Percentiles rank a stretch among this genome's conserved stretches.
These are phyloP conservation scores for Cotesia congregata DNA, from an alignment of 2,888 invertebrate species.

Conservation along the genomic window DNA sequence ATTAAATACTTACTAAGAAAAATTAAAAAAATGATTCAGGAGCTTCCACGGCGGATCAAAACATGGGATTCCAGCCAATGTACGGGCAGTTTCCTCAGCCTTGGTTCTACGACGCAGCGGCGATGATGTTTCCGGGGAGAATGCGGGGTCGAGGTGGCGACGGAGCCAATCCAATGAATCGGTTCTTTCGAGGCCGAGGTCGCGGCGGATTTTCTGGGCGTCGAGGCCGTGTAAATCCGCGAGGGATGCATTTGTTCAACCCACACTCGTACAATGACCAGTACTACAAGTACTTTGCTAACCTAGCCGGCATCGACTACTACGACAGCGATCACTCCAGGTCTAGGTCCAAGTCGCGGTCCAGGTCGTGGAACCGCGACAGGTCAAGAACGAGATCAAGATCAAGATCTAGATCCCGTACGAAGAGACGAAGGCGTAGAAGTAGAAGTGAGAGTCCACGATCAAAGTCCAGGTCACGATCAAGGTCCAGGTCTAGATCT, in stretches of 20 bases:
- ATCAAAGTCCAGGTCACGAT: constrained; percentile 39
- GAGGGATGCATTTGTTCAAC: constrained; percentile 62
- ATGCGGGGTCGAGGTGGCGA: constrained; percentile 52
- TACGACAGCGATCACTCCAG: constrained; percentile 67
- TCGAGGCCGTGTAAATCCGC: constrained; percentile 49
- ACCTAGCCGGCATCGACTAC: constrained; percentile 73
- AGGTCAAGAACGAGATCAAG: constrained; percentile 60
- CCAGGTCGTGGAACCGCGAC: constrained; percentile 59
- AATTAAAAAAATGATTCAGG: constrained; percentile 37
- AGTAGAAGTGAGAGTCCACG: constrained; percentile 45
- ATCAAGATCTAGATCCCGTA: constrained; percentile 43
- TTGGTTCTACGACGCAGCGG: constrained; percentile 63
- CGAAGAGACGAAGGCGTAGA: constrained; percentile 49
- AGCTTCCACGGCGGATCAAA: constrained; percentile 47
- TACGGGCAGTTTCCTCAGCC: constrained; percentile 61
- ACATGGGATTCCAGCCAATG: constrained; percentile 54
- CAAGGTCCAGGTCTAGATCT: constrained; percentile 17
- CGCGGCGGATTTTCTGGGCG: constrained; percentile 49
- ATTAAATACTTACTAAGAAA: constrained; percentile 5
- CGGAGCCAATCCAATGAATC: constrained; percentile 39
- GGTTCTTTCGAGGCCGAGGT: constrained; percentile 55
- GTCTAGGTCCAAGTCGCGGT: constrained; percentile 11
- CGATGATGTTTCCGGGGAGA: constrained; percentile 58
- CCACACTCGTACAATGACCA: constrained; percentile 70
- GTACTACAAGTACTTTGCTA: constrained; percentile 76